Conservation (phyloP, 2,797 vertebrate species). For the Lutjanus campechanus region DNA sequence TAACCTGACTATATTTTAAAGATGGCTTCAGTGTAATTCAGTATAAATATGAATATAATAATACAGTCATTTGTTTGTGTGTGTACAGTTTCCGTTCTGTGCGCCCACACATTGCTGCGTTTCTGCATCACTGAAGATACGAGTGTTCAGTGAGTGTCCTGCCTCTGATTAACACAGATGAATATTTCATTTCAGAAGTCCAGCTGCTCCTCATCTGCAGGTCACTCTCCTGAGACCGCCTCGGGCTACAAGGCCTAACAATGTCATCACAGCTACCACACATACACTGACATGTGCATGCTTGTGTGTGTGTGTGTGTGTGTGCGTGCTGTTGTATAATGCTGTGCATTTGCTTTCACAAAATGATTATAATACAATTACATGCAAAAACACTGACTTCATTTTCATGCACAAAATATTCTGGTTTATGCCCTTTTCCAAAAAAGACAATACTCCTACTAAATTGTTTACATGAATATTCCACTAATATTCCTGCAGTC, state of each 20-base stretch:
- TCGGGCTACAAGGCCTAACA: constrained; percentile 48
- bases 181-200: constrained; percentile 76
- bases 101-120: background rate
- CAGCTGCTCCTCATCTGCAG: constrained; percentile 77
- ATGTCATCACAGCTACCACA: constrained; percentile 48
- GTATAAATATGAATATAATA: background rate
- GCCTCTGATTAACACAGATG: constrained; percentile 66
- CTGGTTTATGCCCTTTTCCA: too few relatives aligned
- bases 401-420: too few relatives aligned
- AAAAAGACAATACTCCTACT: too few relatives aligned
- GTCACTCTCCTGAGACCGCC: constrained; percentile 59
- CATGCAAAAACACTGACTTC: background rate
- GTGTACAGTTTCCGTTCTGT: background rate
- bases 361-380: background rate
- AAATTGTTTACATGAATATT: too few relatives aligned
- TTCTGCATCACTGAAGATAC: constrained; percentile 35
- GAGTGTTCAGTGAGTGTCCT: constrained; percentile 41
- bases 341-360: background rate
- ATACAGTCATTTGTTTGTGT: background rate
- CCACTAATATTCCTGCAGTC: too few relatives aligned
- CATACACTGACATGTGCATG: constrained; percentile 4
- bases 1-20: background rate
- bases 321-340: constrained; percentile 1
- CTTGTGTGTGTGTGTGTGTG: background rate
- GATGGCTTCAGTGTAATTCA: background rate